phyloP scores from a whole-genome alignment of 1,140 invertebrate species.

The Caenorhabditis latens region DNA sequence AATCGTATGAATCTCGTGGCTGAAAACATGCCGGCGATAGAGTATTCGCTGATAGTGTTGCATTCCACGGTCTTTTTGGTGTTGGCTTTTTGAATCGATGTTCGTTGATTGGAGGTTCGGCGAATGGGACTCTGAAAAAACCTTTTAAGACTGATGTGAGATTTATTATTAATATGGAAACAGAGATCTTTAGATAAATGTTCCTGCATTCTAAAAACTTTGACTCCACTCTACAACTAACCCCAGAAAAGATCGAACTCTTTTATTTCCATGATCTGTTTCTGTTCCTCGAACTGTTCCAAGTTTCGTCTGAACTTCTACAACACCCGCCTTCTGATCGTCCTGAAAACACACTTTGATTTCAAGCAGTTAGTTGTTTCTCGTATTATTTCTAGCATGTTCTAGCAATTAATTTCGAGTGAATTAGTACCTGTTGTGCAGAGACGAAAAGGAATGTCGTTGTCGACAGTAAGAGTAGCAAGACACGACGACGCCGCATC shows the following conservation, averaged over 20 bases:
- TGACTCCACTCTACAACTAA: background rate
- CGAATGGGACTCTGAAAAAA: conserved; percentile 72
- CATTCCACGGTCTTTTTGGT: conserved; percentile 74
- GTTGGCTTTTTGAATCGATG: conserved; percentile 72
- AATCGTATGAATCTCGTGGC: conserved; percentile 74
- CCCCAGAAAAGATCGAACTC: conserved; percentile 73
- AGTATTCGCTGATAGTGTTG: conserved; percentile 69
- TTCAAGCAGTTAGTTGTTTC: conserved; percentile 9
- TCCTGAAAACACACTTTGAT: background rate
- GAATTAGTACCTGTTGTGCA: conserved; percentile 40
- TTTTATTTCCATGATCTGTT: conserved; percentile 73
- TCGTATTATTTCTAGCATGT: background rate
- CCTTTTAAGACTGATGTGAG: background rate
- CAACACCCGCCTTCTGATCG: conserved; percentile 44
- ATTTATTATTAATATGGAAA: too few species aligned
- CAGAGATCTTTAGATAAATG: too few species aligned
- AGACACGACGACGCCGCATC: conserved; percentile 54
- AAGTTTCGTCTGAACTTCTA: conserved; percentile 67
- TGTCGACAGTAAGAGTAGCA: conserved; percentile 31
- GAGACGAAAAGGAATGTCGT: background rate
- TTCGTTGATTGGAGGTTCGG: conserved; percentile 74
- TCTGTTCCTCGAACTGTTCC: conserved; percentile 72
- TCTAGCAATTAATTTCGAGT: background rate
- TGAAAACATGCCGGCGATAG: conserved; percentile 74
- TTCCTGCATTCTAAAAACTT: too few species aligned